Conservation (phyloP, 2,113 vertebrate genomes). For the Periophthalmodon schlosseri region DNA sequence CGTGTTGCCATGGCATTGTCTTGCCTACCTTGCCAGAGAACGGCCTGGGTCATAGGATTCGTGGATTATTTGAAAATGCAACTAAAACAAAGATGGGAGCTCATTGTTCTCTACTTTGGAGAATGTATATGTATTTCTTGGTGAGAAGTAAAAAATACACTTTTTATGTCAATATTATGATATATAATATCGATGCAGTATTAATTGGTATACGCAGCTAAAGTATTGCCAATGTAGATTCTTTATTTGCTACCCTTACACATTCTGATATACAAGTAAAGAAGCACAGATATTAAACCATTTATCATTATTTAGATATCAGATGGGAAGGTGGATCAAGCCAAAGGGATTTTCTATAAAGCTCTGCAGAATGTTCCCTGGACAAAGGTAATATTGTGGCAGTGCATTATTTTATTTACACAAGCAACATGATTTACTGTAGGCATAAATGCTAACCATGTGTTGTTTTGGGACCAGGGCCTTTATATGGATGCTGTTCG, state of each 20-base stretch:
- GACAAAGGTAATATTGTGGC: conserved; percentile 85
- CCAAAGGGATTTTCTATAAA: conserved; percentile 91
- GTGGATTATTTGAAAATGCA: conserved; percentile 86
- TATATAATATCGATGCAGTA: conserved; percentile 9
- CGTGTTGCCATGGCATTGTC: conserved; percentile 71
- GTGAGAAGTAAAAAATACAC: conserved; percentile 71
- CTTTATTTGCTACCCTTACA: background rate
- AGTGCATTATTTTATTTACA: background rate
- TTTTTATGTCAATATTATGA: background rate
- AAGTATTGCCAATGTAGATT: background rate
- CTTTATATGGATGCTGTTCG: conserved; percentile 87
- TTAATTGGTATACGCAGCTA: conserved; percentile 2
- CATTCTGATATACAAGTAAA: conserved; percentile 21
- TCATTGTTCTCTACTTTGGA: conserved; percentile 91
- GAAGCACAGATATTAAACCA: conserved; percentile 17
- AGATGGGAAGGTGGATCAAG: conserved; percentile 84
- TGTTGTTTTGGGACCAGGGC: conserved; percentile 65
- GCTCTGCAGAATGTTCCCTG: conserved; percentile 93
- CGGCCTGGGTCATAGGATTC: conserved; percentile 89
- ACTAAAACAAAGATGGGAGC: conserved; percentile 78
- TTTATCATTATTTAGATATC: conserved; percentile 75
- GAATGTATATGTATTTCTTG: conserved; percentile 91
- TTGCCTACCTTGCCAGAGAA: conserved; percentile 85
- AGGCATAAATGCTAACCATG: background rate
- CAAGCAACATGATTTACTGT: background rate